Conservation (phyloP, 2,888 invertebrate genomes). For the Dusona sp. region DNA sequence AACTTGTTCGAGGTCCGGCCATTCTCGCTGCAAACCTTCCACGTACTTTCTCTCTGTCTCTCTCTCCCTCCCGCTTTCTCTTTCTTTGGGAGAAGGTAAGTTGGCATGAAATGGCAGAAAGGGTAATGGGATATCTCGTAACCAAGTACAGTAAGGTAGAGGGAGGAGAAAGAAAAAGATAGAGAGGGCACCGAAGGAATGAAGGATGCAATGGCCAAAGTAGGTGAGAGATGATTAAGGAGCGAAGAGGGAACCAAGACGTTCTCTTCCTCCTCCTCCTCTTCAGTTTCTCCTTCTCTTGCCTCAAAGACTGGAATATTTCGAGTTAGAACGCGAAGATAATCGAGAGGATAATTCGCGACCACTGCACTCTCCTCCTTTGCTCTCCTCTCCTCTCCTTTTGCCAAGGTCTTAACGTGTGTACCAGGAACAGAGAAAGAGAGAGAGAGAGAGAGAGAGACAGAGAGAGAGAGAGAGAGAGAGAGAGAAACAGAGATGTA, state of each 20-base stretch:
- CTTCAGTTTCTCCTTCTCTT: constrained; percentile 19
- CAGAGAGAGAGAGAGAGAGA: too few relatives aligned
- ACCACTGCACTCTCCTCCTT: constrained; percentile 50
- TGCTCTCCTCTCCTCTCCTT: constrained; percentile 24
- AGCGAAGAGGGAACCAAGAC: constrained; percentile 62
- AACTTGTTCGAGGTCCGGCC: constrained; percentile 72
- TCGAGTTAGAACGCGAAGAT: constrained; percentile 68
- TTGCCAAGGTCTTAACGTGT: constrained; percentile 30
- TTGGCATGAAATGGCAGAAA: constrained; percentile 43
- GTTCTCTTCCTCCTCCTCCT: constrained; percentile 42
- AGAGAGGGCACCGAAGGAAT: constrained; percentile 17
- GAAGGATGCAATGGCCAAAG: constrained; percentile 51
- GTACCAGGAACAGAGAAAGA: constrained; percentile 11
- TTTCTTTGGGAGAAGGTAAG: constrained; percentile 14
- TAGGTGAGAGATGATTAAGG: constrained; percentile 57
- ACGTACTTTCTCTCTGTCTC: constrained; percentile 20
- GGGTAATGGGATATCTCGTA: constrained; percentile 67
- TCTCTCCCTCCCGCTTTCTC: constrained; percentile 32
- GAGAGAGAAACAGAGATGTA: not conserved
- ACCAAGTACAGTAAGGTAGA: constrained; percentile 40
- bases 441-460: constrained; percentile 27
- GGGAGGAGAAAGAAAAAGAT: constrained; percentile 14
- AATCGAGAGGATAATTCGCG: constrained; percentile 70
- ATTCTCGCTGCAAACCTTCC: constrained; percentile 53
- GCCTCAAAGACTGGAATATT: constrained; percentile 65